Evolutionary conservation across 1,140 invertebrate genomes (phyloP).

Genomic region (Drosophila chauvacae): DNA sequence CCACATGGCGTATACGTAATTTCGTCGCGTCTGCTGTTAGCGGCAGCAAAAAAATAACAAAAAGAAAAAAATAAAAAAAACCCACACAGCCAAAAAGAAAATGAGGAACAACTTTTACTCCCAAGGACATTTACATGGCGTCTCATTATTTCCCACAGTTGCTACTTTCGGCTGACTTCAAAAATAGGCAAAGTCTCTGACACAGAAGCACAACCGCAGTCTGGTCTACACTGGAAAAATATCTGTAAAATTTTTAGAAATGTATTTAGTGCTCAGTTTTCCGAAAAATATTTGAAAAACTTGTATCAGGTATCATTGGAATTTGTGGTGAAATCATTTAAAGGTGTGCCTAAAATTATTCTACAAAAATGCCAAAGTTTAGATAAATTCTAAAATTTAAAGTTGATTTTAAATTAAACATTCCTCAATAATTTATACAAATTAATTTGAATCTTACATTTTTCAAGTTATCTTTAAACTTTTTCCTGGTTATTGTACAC

Average conservation of each 20-base stretch:
- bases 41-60: constrained; percentile 34
- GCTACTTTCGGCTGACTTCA: constrained; percentile 38
- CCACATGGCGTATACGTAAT: constrained; percentile 72
- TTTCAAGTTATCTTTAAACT: neutral
- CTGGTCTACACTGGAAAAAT: constrained; percentile 6
- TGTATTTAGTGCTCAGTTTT: neutral
- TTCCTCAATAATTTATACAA: neutral
- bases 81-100: constrained; percentile 24
- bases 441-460: neutral
- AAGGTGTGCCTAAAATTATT: neutral
- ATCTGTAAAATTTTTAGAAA: no score
- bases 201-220: constrained; percentile 17
- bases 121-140: constrained; percentile 55
- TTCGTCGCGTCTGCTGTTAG: constrained; percentile 63
- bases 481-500: neutral
- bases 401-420: neutral
- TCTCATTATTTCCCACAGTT: constrained; percentile 52
- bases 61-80: constrained; percentile 21
- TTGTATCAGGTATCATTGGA: no score
- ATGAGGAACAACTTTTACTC: constrained; percentile 54
- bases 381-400: neutral
- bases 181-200: constrained; percentile 46
- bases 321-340: neutral
- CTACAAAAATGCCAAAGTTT: accelerated
- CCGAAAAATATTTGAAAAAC: neutral